These are phyloP conservation scores for Diplodus puntazzo DNA, from an alignment of 2,797 vertebrate species.

Conservation along the genomic window DNA sequence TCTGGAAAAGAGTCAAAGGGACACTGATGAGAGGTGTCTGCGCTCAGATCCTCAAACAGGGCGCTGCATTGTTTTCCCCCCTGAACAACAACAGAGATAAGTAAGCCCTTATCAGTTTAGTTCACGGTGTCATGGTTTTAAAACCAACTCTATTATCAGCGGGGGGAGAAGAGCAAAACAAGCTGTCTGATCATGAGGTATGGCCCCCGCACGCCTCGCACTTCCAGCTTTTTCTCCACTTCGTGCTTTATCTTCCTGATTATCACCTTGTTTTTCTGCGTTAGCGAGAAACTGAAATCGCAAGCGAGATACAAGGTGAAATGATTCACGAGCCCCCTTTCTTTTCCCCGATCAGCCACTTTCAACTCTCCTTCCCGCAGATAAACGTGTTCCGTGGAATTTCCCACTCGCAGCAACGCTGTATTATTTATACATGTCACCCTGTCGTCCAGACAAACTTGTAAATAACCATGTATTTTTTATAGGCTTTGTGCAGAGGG, in stretches of 20 bases:
- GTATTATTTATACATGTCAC: constrained; percentile 81
- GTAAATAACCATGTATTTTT: constrained; percentile 84
- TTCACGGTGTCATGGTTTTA: constrained; percentile 44
- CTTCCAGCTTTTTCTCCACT: constrained; percentile 18
- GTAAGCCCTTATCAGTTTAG: constrained; percentile 52
- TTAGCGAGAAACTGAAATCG: constrained; percentile 12
- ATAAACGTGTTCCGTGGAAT: constrained; percentile 48
- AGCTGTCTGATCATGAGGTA: constrained; percentile 34
- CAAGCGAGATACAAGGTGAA: constrained; percentile 16
- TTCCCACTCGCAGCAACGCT: constrained; percentile 63
- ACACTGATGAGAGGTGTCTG: constrained; percentile 61
- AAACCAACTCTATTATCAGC: constrained; percentile 50
- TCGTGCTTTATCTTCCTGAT: constrained; percentile 13
- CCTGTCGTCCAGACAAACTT: constrained; percentile 67
- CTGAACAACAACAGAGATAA: constrained; percentile 54
- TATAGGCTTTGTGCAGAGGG: constrained; percentile 71
- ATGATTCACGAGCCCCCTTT: constrained; percentile 17
- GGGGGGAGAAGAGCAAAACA: constrained; percentile 36
- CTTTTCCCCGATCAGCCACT: constrained; percentile 26
- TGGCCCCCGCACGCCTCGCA: neutral
- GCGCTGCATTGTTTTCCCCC: constrained; percentile 35
- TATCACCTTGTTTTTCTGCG: constrained; percentile 26
- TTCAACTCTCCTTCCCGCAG: constrained; percentile 24
- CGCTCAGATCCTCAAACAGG: constrained; percentile 34
- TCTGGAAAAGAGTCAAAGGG: constrained; percentile 65